Evolutionary conservation across 2,888 invertebrate genomes (phyloP), one percentile per base, ranked within the genome.

Genomic region (Omphaloscelis lunosa): DNA sequence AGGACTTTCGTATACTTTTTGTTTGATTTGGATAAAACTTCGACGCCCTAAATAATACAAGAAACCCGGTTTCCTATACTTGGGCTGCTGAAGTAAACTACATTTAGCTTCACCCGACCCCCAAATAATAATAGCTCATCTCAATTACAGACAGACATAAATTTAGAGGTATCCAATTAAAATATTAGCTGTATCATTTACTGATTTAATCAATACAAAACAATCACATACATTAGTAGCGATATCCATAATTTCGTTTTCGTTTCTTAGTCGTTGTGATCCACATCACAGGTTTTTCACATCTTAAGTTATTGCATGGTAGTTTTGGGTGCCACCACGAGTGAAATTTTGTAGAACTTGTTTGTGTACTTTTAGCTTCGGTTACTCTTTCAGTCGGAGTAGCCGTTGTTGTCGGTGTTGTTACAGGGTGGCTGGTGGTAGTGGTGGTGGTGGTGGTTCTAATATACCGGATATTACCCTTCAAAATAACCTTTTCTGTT

Each of bases 261-360:
- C 51, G 51, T 20, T 8, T 51, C 51, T 20, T 20, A 51, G 70
- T 76, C 27, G 77, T 74, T 41, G 85, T 89, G 11, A 86, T 61
- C 92, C 91, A 92, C 5, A 85, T 89, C 17, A 79, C 20, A 23
- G 91, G 91, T 76, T 89, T 85, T 39, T 90, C 85, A 77, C 92
- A 93, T 65, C 86, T 85, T 23, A 83, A 75, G 27, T 66, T 69
- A 20, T 83, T 75, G 59, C 90, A 91, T 5, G 45, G 29, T n/a
- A 23, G 8, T 56, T 20, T 73, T 45, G 87, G 87, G 48, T 89
- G 86, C 86, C 84, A 86, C 86, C 84, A 87, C 0, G 69, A 20
- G 7, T 20, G 23, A 27, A 29, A 48, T 71, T 62, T 59, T 41
- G 65, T 69, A 23, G 62, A 29, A 27, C 23, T 70, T 41, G 17